Base-by-base conservation (phyloP, 2,113 vertebrate species). In the Acanthisitta chloris region DNA sequence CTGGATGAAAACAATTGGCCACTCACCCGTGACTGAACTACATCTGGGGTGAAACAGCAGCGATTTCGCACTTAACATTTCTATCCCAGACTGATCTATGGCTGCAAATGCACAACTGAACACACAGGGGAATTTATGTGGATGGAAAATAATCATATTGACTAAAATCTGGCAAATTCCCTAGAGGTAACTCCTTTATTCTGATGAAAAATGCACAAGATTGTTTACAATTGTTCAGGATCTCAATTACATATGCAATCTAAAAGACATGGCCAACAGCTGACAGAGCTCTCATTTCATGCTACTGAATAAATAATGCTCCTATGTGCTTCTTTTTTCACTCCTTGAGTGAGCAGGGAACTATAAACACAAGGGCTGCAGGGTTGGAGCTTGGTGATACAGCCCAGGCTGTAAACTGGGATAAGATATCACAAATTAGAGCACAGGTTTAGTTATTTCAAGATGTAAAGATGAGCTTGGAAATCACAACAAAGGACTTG, bases 261-360 rank as follows among this genome's bases (percentile, higher is more conserved):
- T 85, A 90, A 96, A 96, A 96, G 67, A 82, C 78, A 85, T 23
- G 67, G 81, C 89, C 85, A 93, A 86, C 34, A 90, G 90, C 94
- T 92, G 90, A 88, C 87, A 82, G 71, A 19, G 43, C 40, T 70
- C 71, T 88, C 36, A 70, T 87, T 57, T 84, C 36, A 38, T 45
- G 28, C 64, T 92, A 38, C 69, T 90, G 93, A 91, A 94, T 88
- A 96, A 95, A 85, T 95, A 93, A 90, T 82, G 38, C 38, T 69
- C 46, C 78, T 78, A 15, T 66, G 46, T 19, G 48, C 6, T 17
- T 72, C n/a, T n/a, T 74, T 62, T 70, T 87, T 9, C 51, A 52
- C 62, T 58, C 23, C 78, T 88, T 86, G 61, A 92, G 34, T 67
- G 51, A 86, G 51, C n/a, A 64, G 11, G 28, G 17, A 71, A n/a